These are phyloP conservation scores for Catharus bicknelli DNA, from an alignment of 2,113 vertebrate species.

Conservation along the genomic window DNA sequence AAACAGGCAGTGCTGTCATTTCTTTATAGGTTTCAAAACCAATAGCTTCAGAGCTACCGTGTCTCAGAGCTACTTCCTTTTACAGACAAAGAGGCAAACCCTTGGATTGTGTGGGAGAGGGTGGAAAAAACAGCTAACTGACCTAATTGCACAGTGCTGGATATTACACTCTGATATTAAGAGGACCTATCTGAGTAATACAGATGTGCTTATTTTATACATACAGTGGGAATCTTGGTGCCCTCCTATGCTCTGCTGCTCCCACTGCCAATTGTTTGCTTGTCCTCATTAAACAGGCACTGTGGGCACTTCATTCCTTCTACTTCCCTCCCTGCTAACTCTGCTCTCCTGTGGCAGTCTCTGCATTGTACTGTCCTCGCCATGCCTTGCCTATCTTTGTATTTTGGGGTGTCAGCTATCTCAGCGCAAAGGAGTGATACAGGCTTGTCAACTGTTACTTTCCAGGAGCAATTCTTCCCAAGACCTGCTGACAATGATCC, in stretches of 20 bases:
- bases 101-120: not conserved
- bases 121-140: not conserved
- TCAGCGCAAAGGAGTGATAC: not conserved
- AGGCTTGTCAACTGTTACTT: not conserved
- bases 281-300: not conserved
- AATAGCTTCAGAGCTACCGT: not conserved
- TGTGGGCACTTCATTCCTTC: not conserved
- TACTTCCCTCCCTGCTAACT: not conserved
- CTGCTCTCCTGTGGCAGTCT: not conserved
- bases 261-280: not conserved
- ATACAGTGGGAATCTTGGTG: not conserved
- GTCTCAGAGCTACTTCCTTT: not conserved
- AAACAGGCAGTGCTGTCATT: constrained; percentile 63
- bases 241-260: not conserved
- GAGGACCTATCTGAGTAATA: not conserved
- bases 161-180: not conserved
- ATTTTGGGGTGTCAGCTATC: not conserved
- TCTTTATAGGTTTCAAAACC: not conserved
- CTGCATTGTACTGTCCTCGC: not conserved
- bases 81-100: not conserved
- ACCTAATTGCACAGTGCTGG: not conserved
- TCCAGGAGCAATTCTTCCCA: not conserved
- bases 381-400: not conserved
- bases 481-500: not conserved
- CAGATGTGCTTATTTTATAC: not conserved